Conservation (phyloP, 2,113 vertebrate genomes). For the Pteruthius melanotis region DNA sequence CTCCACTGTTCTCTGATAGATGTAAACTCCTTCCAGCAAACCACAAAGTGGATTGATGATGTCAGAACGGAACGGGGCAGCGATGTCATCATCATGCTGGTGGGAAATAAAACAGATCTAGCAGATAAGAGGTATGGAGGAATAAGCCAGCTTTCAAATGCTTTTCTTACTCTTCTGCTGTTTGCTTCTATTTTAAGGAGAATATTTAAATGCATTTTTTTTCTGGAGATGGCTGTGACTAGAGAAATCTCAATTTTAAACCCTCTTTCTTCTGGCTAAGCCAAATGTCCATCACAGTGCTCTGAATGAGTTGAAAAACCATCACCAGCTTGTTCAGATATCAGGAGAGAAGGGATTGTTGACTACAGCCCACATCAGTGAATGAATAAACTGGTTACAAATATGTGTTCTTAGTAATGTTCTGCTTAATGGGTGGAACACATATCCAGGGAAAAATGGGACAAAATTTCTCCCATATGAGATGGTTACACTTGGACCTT, state of each 20-base stretch:
- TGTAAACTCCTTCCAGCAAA: slow-evolving; percentile 99
- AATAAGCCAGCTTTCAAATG: background rate
- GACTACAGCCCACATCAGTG: background rate
- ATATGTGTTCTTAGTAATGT: background rate
- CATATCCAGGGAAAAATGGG: background rate
- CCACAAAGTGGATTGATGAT: slow-evolving; percentile 98
- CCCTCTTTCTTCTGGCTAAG: background rate
- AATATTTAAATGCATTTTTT: fast-evolving
- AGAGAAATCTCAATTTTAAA: background rate
- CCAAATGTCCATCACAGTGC: background rate
- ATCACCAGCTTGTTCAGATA: background rate
- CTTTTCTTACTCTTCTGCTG: background rate
- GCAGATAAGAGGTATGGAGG: slow-evolving; percentile 92
- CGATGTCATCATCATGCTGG: slow-evolving; percentile 98
- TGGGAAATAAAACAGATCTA: slow-evolving; percentile 98
- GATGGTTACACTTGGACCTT: background rate
- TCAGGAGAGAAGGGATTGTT: background rate
- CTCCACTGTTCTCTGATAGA: slow-evolving; percentile 76
- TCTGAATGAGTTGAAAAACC: background rate
- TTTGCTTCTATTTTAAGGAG: background rate
- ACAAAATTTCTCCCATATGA: background rate
- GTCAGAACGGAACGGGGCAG: slow-evolving; percentile 97
- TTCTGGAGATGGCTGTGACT: background rate
- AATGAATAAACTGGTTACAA: background rate
- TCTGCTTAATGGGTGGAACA: background rate